phyloP scores from a whole-genome alignment of 53 echinoderm and acorn worm species.

The Echinarachnius parma region DNA sequence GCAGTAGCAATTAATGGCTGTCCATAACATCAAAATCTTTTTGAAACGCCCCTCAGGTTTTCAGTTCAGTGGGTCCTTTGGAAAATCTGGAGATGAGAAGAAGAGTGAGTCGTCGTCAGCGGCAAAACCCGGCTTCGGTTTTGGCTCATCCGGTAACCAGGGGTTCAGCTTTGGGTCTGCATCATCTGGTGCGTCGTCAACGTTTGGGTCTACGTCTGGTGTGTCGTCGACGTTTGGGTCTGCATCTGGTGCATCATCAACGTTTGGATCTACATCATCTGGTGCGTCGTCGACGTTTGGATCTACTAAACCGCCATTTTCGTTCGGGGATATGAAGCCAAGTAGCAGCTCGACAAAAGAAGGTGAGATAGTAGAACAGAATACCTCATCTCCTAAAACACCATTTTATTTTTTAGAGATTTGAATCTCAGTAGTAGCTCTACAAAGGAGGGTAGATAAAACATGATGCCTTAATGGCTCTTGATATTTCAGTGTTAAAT shows the following conservation, averaged over 20 bases:
- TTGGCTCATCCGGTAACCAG: background rate
- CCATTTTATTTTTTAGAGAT: no score
- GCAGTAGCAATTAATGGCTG: no score
- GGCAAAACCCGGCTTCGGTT: constrained; percentile 13
- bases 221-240: background rate
- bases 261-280: background rate
- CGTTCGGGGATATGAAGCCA: no score
- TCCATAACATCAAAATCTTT: no score
- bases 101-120: background rate
- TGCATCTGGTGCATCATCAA: background rate
- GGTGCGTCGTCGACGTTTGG: background rate
- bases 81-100: background rate
- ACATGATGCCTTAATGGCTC: no score
- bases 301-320: background rate
- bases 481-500: no score
- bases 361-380: no score
- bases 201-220: background rate
- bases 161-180: constrained; percentile 5
- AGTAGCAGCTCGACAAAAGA: no score
- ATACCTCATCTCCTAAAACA: no score
- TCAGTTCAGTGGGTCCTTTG: constrained; percentile 2
- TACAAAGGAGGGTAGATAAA: no score
- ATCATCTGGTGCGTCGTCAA: background rate
- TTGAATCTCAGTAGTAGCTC: no score
- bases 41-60: background rate